Percentiles rank a stretch among this genome's conserved stretches.
These are phyloP conservation scores for Teleogryllus occipitalis DNA, from an alignment of 1,140 invertebrate species.

Conservation along the genomic window DNA sequence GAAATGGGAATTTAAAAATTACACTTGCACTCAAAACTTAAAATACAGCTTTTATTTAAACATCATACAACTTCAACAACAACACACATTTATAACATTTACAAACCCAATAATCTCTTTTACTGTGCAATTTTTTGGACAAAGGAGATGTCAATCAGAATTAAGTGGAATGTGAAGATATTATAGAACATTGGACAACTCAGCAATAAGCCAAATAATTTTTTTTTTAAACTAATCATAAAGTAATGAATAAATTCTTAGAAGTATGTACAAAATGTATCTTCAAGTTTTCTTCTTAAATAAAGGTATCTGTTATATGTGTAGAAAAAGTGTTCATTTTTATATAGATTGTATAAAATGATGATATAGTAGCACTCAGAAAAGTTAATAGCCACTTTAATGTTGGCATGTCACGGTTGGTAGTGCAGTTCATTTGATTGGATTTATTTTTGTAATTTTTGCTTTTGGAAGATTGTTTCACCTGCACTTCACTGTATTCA, in stretches of 20 bases:
- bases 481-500: background rate
- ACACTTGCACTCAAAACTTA: background rate
- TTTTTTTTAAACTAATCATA: too few species aligned
- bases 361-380: background rate
- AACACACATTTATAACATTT: constrained; percentile 13
- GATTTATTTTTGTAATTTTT: background rate
- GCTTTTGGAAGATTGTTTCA: background rate
- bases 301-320: background rate
- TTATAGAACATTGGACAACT: too few species aligned
- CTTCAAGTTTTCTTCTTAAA: background rate
- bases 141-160: background rate
- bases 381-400: background rate
- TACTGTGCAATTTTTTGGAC: background rate
- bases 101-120: constrained; percentile 5
- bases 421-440: background rate
- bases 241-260: background rate
- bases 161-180: background rate
- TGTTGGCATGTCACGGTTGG: background rate
- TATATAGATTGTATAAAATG: background rate
- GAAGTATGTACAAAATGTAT: background rate
- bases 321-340: background rate
- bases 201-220: too few species aligned
- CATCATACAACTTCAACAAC: constrained; percentile 11
- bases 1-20: background rate
- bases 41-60: constrained; percentile 15